Percentiles rank a stretch among this genome's conserved stretches.
These are phyloP conservation scores for Apamea sordens DNA, from an alignment of 2,888 invertebrate species.

Conservation along the genomic window DNA sequence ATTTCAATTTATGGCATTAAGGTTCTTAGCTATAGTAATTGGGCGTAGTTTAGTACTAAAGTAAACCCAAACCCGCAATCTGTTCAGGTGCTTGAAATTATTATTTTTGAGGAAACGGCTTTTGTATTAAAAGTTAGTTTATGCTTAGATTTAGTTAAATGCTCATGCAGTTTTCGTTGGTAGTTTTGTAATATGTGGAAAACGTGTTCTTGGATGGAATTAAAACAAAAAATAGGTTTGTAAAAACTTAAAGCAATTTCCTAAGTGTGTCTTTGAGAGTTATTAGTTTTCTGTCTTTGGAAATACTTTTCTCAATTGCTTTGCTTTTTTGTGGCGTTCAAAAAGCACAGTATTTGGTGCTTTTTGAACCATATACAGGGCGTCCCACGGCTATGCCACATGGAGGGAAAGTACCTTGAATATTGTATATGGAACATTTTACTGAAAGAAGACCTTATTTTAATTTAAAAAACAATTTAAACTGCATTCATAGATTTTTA, in stretches of 20 bases:
- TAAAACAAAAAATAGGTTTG: conserved; percentile 11
- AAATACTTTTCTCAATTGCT: no score
- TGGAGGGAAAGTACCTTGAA: no score
- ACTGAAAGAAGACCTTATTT: no score
- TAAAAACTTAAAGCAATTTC: neutral
- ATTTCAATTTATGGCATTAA: conserved; percentile 44
- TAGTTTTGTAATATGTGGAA: conserved; percentile 8
- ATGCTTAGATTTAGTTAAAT: conserved; percentile 39
- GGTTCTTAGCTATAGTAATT: conserved; percentile 43
- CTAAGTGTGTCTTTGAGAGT: no score
- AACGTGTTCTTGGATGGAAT: neutral
- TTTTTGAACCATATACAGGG: no score
- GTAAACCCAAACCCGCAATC: conserved; percentile 76
- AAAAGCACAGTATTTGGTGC: no score
- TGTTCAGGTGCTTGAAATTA: conserved; percentile 84
- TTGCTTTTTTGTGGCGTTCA: no score
- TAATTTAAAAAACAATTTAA: no score
- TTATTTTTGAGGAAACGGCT: conserved; percentile 75
- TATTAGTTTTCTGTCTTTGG: no score
- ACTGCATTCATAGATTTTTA: no score
- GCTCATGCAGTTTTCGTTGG: conserved; percentile 25
- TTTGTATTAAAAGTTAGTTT: conserved; percentile 64
- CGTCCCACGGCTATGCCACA: no score
- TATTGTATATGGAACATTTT: no score
- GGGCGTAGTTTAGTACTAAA: conserved; percentile 66